Base-by-base conservation (phyloP, 2,113 vertebrate genomes). In the Polypterus senegalus region DNA sequence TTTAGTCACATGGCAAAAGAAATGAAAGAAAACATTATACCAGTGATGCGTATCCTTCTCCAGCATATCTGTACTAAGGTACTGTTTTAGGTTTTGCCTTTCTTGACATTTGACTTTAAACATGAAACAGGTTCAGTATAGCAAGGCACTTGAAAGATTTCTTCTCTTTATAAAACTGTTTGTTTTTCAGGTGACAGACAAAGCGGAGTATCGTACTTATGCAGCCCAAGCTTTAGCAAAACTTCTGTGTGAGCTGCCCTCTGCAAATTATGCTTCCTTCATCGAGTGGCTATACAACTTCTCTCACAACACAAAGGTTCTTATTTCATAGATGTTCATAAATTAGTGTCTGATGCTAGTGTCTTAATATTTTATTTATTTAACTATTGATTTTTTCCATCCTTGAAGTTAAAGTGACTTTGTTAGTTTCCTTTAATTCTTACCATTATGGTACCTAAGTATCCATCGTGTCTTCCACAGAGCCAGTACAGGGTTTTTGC, bases 31-130 rank as follows among this genome's bases (percentile, higher is more conserved):
- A 66, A 56, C 47, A 72, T 76, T 0, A 71, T 83, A 53, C 89
- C 92, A 7, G 63, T 92, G 3, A 79, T 98, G 48, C 79, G 80
- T 3, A 86, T 89, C 67, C 79, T 97, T 1, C 72, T 97, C 48
- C 93, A 98, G 61, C 92, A 97, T 46, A 87, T 97, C 69, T 97
- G 93, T 66, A 73, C 77, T 69, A 91, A 97, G 95, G 96, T 97
- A 75, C 11, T 4, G 1, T 56, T 44, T 60, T 45, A 61, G 27
- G 27, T 27, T 27, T 27, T 27, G 27, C n/a, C 53, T 58, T 9
- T 3, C 63, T 61, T 60, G 57, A 66, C 63, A 1, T 6, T 7
- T 49, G 1, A 9, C 47, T 64, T 10, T 59, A 57, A 47, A 3
- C 45, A 46, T 67, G 45, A 45, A 59, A 59, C 27, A 47, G 4